These are phyloP conservation scores for Sylvietta virens DNA, from an alignment of 2,113 vertebrate species.

Conservation along the genomic window DNA sequence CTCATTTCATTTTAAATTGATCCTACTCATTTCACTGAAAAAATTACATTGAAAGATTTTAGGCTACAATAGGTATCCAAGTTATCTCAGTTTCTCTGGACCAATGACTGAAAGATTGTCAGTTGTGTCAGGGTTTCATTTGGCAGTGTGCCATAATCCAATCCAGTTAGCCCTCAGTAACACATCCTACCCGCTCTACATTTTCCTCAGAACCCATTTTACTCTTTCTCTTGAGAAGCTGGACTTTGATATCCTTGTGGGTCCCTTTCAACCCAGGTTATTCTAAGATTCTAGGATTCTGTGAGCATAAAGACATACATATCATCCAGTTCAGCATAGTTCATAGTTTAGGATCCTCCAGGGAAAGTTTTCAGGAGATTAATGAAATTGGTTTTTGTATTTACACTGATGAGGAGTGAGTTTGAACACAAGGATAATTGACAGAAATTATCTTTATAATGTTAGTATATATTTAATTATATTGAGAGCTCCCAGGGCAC, in stretches of 20 bases:
- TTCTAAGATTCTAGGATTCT: not conserved
- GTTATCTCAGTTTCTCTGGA: not conserved
- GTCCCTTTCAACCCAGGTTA: not conserved
- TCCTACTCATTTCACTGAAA: not conserved
- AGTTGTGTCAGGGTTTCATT: not conserved
- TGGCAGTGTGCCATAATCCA: not conserved
- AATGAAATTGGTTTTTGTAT: not conserved
- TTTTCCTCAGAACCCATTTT: not conserved
- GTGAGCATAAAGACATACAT: not conserved
- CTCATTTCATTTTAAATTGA: not conserved
- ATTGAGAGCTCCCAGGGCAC: not conserved
- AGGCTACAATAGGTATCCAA: not conserved
- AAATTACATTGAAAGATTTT: not conserved
- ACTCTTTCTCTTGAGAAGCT: not conserved
- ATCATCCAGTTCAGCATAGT: not conserved
- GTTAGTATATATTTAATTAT: not conserved
- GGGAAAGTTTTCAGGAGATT: not conserved
- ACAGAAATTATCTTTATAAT: no score
- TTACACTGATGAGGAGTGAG: not conserved
- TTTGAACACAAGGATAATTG: not conserved
- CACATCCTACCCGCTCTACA: no score
- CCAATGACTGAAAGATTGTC: not conserved
- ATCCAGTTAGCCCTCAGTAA: not conserved
- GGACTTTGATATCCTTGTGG: not conserved
- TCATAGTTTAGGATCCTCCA: not conserved